phyloP scores from a whole-genome alignment of 2,113 vertebrate genomes.

The Chinchilla lanigera region DNA sequence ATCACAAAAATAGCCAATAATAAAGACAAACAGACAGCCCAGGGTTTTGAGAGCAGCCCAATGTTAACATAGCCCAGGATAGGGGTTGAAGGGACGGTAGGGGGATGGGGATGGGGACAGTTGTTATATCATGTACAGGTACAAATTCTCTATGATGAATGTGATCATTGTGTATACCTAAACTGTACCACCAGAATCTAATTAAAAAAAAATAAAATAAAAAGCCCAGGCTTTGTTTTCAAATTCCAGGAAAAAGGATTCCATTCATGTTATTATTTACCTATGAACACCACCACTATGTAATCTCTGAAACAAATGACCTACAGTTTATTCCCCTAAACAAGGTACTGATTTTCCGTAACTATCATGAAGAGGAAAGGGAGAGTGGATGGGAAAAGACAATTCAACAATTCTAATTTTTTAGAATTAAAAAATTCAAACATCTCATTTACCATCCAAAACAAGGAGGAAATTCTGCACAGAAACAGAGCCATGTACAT shows the following conservation, averaged over 20 bases:
- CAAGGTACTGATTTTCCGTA: neutral
- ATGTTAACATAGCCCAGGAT: neutral
- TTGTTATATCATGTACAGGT: neutral
- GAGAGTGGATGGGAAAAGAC: neutral
- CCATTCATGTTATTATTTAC: constrained; percentile 37
- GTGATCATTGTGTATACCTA: neutral
- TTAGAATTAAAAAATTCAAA: neutral
- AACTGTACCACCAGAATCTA: neutral
- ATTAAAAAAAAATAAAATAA: too few species aligned
- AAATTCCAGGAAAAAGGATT: constrained; percentile 1
- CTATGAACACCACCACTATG: neutral
- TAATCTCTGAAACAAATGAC: constrained; percentile 31
- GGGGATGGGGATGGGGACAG: neutral
- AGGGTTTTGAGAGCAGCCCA: neutral
- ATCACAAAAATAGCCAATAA: neutral
- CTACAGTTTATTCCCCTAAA: neutral
- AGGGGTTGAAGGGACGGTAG: neutral
- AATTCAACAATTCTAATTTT: constrained; percentile 28
- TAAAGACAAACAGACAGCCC: neutral
- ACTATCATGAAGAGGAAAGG: neutral
- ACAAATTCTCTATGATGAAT: neutral
- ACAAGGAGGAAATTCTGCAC: neutral
- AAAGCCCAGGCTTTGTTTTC: constrained; percentile 19
- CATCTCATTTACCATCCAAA: neutral
- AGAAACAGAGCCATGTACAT: neutral